These are phyloP conservation scores for Cephonodes hylas DNA, from an alignment of 2,888 invertebrate genomes.

Conservation along the genomic window DNA sequence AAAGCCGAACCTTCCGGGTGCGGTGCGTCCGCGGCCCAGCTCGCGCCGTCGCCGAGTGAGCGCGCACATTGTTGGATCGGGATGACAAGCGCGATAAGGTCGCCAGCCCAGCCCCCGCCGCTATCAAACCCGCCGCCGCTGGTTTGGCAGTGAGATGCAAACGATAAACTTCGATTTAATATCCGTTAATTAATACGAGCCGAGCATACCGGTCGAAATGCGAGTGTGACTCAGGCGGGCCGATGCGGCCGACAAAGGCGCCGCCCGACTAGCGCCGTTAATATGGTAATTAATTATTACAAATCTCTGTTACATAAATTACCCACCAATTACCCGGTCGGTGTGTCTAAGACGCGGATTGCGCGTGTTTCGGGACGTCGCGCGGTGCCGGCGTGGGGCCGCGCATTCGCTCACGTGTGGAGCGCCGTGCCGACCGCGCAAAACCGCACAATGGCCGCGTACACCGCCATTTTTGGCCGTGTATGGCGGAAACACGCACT, in stretches of 20 bases:
- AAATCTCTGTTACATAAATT: slow-evolving; percentile 70
- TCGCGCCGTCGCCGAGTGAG: slow-evolving; percentile 66
- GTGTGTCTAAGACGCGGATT: slow-evolving; percentile 39
- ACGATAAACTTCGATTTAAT: slow-evolving; percentile 79
- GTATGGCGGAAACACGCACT: slow-evolving; percentile 54
- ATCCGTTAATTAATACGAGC: slow-evolving; percentile 80
- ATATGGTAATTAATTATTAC: slow-evolving; percentile 79
- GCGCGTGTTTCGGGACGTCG: not conserved
- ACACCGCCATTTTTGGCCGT: slow-evolving; percentile 58
- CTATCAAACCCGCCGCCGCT: slow-evolving; percentile 65
- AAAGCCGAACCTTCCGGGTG: slow-evolving; percentile 39
- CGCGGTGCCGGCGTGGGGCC: slow-evolving; percentile 18
- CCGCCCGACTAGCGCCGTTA: slow-evolving; percentile 71
- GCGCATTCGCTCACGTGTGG: slow-evolving; percentile 53
- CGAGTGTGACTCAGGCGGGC: slow-evolving; percentile 72
- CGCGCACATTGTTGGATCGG: slow-evolving; percentile 72
- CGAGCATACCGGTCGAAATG: slow-evolving; percentile 72
- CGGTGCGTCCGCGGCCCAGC: slow-evolving; percentile 33
- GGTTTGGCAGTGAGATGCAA: slow-evolving; percentile 78
- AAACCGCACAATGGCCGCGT: slow-evolving; percentile 60
- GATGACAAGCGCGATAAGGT: slow-evolving; percentile 75
- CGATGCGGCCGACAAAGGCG: slow-evolving; percentile 74
- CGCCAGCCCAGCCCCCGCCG: slow-evolving; percentile 20
- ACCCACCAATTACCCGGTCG: slow-evolving; percentile 59
- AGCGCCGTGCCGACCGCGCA: slow-evolving; percentile 28